Percentiles rank a stretch among this genome's conserved stretches.
Conservation (phyloP, 2,888 invertebrate genomes). For the Hirtodrosophila cameraria region DNA sequence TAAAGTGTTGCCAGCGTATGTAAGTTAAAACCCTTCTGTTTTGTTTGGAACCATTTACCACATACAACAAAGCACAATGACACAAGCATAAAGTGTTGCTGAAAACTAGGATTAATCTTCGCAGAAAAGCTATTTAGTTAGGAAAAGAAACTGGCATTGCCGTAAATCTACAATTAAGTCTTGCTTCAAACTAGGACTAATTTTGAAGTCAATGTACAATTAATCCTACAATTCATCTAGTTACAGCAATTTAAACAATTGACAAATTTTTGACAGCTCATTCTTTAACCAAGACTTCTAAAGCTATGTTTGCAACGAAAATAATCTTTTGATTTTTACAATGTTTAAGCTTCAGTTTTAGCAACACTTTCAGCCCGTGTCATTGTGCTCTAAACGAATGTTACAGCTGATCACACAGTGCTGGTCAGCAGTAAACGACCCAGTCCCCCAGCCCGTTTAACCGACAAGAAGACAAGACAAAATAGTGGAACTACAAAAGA, state of each 20-base stretch:
- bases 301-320: neutral
- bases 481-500: slow-evolving; percentile 81
- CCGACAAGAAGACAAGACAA: slow-evolving; percentile 69
- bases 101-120: neutral
- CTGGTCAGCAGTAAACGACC: slow-evolving; percentile 29
- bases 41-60: slow-evolving; percentile 43
- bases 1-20: slow-evolving; percentile 70
- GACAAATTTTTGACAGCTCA: too few species aligned
- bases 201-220: too few species aligned
- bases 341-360: neutral
- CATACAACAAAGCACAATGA: slow-evolving; percentile 20
- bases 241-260: too few species aligned
- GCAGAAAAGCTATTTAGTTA: neutral
- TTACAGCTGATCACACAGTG: slow-evolving; percentile 33
- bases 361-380: slow-evolving; percentile 1
- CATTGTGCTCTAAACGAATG: slow-evolving; percentile 13
- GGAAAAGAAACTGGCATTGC: too few species aligned
- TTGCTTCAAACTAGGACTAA: too few species aligned
- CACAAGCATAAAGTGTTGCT: slow-evolving; percentile 7
- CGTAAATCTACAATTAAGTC: too few species aligned
- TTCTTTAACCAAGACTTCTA: too few species aligned
- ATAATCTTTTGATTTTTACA: neutral
- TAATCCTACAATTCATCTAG: too few species aligned
- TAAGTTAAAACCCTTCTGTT: slow-evolving; percentile 54
- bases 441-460: slow-evolving; percentile 42